phyloP scores from a whole-genome alignment of 2,113 vertebrate species.

The Donacobius atricapilla region DNA sequence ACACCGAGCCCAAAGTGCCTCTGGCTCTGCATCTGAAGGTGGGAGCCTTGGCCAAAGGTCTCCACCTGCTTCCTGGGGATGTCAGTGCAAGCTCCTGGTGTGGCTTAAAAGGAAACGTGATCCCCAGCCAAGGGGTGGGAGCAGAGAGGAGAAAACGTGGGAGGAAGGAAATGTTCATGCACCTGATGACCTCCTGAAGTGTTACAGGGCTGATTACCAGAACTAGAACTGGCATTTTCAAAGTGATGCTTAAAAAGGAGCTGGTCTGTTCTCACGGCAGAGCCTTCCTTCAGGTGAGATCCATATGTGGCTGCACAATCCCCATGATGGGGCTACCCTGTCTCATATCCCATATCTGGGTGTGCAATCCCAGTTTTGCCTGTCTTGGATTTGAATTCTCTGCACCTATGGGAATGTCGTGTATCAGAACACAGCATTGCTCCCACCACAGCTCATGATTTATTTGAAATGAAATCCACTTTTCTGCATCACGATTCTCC shows the following conservation, averaged over 20 bases:
- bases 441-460: not conserved
- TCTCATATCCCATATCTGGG: not conserved
- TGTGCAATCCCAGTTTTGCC: not conserved
- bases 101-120: not conserved
- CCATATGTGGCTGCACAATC: fast-evolving
- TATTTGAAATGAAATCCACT: not conserved
- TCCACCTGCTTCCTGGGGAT: not conserved
- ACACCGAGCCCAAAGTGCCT: not conserved
- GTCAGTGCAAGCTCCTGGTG: not conserved
- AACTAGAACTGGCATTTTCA: not conserved
- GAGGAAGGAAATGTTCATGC: not conserved
- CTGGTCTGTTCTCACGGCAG: not conserved
- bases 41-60: not conserved
- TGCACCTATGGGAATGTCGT: not conserved
- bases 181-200: not conserved
- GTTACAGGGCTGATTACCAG: not conserved
- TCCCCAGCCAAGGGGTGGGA: not conserved
- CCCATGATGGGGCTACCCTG: fast-evolving
- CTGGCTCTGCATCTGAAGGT: not conserved
- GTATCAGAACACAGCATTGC: not conserved
- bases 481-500: not conserved
- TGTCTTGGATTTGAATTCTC: not conserved
- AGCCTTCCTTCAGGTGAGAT: not conserved
- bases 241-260: not conserved
- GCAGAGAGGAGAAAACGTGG: not conserved